A percentile compares a stretch with the other conserved stretches of the same genome.
Evolutionary conservation across 2,888 invertebrate species (phyloP).

Genomic region (Thera britannica): DNA sequence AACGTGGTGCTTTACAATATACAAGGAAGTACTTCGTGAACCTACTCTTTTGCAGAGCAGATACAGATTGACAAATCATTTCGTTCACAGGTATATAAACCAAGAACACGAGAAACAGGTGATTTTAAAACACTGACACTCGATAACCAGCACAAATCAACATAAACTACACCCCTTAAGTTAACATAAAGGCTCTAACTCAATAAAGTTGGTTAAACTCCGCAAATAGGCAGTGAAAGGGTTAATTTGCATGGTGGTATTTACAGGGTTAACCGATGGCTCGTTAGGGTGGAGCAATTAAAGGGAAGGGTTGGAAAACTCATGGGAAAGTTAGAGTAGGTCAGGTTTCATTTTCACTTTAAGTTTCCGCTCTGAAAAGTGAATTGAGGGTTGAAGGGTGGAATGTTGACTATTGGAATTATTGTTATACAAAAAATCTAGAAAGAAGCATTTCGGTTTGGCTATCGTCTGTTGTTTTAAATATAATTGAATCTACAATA

Average conservation of each 20-base stretch:
- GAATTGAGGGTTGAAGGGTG: constrained; percentile 17
- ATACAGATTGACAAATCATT: too few relatives aligned
- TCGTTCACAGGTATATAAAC: too few relatives aligned
- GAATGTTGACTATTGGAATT: not conserved
- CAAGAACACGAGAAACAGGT: not conserved
- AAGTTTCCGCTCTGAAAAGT: constrained; percentile 31
- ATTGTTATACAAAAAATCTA: too few relatives aligned
- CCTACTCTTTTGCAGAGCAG: too few relatives aligned
- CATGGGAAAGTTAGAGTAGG: constrained; percentile 80
- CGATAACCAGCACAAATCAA: constrained; percentile 37
- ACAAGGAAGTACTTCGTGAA: too few relatives aligned
- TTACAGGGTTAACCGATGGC: constrained; percentile 80
- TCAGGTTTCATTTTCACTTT: constrained; percentile 57
- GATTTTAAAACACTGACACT: not conserved
- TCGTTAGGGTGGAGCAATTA: constrained; percentile 82
- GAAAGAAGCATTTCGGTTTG: too few relatives aligned
- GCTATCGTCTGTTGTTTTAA: too few relatives aligned
- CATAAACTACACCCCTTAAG: constrained; percentile 40
- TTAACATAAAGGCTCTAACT: constrained; percentile 62
- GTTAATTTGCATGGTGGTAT: constrained; percentile 83
- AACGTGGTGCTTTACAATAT: too few relatives aligned
- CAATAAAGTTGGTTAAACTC: constrained; percentile 81
- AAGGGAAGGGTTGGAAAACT: constrained; percentile 68
- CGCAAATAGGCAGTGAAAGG: constrained; percentile 79
- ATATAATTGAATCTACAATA: too few relatives aligned